A percentile compares a stretch with the other conserved stretches of the same genome.
Conservation (phyloP, 2,113 vertebrate genomes). For the Odobenus rosmarus region DNA sequence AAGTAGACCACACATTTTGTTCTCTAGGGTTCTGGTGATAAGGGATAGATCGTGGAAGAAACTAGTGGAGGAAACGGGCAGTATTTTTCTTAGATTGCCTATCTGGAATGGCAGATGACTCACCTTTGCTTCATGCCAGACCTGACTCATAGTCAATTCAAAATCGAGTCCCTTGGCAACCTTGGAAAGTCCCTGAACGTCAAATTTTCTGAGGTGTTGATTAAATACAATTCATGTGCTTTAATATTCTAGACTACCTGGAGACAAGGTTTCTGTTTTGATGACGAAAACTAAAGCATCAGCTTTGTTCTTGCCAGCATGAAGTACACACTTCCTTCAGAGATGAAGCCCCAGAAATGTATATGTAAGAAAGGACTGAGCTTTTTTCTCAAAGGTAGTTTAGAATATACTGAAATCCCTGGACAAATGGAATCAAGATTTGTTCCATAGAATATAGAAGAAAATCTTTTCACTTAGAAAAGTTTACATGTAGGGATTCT, state of each 20-base stretch:
- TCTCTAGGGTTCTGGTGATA: background rate
- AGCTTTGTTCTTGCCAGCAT: background rate
- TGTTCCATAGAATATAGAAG: background rate
- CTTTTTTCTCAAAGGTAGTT: background rate
- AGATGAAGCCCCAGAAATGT: background rate
- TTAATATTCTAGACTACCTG: background rate
- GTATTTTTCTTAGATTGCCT: background rate
- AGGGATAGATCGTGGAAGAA: background rate
- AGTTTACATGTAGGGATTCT: background rate
- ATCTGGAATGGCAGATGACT: background rate
- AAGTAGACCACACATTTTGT: background rate
- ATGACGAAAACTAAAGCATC: too few relatives aligned
- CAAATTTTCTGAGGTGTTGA: background rate
- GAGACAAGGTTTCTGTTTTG: background rate
- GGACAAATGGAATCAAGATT: background rate
- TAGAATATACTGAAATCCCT: background rate
- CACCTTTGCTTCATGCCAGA: background rate
- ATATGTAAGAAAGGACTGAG: background rate
- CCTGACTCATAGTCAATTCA: background rate
- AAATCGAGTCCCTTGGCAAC: background rate
- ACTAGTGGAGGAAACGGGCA: rapidly evolving
- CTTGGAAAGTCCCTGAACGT: background rate
- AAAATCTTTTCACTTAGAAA: background rate
- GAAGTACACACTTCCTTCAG: too few relatives aligned
- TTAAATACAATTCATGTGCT: background rate